Base-by-base conservation (phyloP, 2,797 vertebrate genomes). In the Nothura maculosa region DNA sequence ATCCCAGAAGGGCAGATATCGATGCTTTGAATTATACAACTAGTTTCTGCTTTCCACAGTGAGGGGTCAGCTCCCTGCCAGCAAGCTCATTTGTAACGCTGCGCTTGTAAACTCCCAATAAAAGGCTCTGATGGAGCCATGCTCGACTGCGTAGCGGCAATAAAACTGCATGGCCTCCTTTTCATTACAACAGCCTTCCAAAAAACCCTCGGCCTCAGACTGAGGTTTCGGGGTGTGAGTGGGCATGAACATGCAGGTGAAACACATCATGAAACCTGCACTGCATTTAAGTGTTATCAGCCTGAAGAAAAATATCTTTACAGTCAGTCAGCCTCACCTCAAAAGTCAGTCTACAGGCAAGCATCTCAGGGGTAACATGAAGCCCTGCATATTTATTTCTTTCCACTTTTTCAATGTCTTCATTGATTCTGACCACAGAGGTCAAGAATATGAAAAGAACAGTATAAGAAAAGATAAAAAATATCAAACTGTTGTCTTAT, bases 21-120 rank as follows among this genome's bases (percentile, higher is more conserved):
- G 1, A 32, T 66, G 64, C 76, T 93, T 80, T 81, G 87, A 93
- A 89, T 93, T 91, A 85, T 47, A 91, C 82, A 96, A 40, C 66
- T 79, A 42, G 43, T 54, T 81, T 88, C 77, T 92, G 57, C 68
- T 80, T 88, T 93, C 74, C 69, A 48, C 89, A 50, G 93, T 4
- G 52, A 95, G 85, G 81, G 77, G 87, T 92, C 82, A 96, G 67
- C 52, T 89, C 77, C 92, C 95, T 86, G 87, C 90, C 89, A 93
- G 90, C 77, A 84, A 93, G 89, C 77, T 93, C 82, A 95, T 96
- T 95, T 93, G 93, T 94, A 94, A 93, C 5, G 1, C 81, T 89
- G 92, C 77, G 27, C 87, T 95, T 89, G 85, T 91, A 96, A 95
- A 95, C 87, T 93, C 87, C 48, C 0, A 6, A 94, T 95, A 91